phyloP scores from a whole-genome alignment of 2,113 vertebrate species.

The Albula glossodonta region DNA sequence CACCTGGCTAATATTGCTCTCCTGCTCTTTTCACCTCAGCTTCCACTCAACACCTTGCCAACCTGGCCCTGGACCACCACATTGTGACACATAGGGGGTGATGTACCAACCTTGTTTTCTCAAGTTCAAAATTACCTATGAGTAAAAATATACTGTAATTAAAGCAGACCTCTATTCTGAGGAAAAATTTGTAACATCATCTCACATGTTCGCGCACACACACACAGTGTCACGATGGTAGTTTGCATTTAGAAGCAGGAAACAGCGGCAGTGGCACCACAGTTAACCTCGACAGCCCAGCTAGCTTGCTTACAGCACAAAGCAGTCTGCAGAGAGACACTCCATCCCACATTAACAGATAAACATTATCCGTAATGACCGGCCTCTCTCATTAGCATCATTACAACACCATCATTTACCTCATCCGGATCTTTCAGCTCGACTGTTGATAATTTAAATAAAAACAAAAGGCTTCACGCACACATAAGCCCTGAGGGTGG shows the following conservation, averaged over 20 bases:
- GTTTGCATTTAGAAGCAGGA: constrained; percentile 35
- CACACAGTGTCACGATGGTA: constrained; percentile 7
- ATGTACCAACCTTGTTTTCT: too few relatives aligned
- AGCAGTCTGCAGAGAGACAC: constrained; percentile 2
- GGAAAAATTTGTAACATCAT: too few relatives aligned
- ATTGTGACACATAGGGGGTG: too few relatives aligned
- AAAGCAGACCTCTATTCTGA: too few relatives aligned
- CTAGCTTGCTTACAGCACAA: constrained; percentile 11
- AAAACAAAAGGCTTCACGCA: constrained; percentile 7
- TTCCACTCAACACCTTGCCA: too few relatives aligned
- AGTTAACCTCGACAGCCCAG: constrained; percentile 33
- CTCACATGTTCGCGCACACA: background rate
- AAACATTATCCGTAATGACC: constrained; percentile 36
- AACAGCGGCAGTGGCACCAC: constrained; percentile 8
- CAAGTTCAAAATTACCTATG: too few relatives aligned
- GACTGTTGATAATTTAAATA: constrained; percentile 27
- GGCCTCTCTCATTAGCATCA: constrained; percentile 33
- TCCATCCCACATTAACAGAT: constrained; percentile 24
- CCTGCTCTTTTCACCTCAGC: too few relatives aligned
- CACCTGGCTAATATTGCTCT: too few relatives aligned
- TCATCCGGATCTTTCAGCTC: constrained; percentile 24
- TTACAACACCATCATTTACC: constrained; percentile 30
- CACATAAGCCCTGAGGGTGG: too few relatives aligned
- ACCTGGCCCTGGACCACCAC: too few relatives aligned
- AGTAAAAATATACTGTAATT: too few relatives aligned